Percentiles rank a stretch among this genome's conserved stretches.
Conservation (phyloP, 2,888 invertebrate genomes). For the Idaea biselata region DNA sequence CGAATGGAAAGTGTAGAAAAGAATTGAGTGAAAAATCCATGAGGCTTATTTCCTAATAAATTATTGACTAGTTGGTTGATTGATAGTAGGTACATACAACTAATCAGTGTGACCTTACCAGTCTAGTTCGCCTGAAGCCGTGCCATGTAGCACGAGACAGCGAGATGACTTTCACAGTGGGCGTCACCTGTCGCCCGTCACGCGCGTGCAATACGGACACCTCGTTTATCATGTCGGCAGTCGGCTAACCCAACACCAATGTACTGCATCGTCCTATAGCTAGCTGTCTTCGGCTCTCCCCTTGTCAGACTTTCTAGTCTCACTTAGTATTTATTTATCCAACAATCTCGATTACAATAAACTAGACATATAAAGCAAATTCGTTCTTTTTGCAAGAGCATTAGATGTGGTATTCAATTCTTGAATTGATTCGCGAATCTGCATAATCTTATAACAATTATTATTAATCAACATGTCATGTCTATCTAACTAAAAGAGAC, state of each 20-base stretch:
- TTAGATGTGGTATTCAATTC: neutral
- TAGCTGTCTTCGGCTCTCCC: neutral
- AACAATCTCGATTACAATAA: neutral
- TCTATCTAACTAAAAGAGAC: neutral
- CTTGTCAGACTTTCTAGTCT: neutral
- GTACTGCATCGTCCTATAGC: neutral
- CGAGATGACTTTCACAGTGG: conserved; percentile 58
- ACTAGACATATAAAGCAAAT: neutral
- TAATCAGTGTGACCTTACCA: neutral
- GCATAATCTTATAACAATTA: neutral
- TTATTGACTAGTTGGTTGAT: neutral
- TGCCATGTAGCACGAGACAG: conserved; percentile 24
- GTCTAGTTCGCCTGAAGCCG: conserved; percentile 17
- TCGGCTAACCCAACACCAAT: conserved; percentile 20
- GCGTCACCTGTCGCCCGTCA: conserved; percentile 57
- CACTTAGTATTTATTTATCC: neutral
- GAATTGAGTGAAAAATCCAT: neutral
- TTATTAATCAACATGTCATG: neutral
- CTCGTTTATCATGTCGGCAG: conserved; percentile 32
- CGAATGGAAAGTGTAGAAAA: neutral
- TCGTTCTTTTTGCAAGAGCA: neutral
- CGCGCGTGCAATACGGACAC: conserved; percentile 11
- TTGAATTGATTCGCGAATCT: neutral
- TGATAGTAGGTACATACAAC: neutral
- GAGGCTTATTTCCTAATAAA: too few relatives aligned